Percentiles rank a stretch among this genome's conserved stretches.
Evolutionary conservation across 37 sponge, comb jelly and placozoan species (phyloP).

Genomic region (Cliona cf. orientalis): DNA sequence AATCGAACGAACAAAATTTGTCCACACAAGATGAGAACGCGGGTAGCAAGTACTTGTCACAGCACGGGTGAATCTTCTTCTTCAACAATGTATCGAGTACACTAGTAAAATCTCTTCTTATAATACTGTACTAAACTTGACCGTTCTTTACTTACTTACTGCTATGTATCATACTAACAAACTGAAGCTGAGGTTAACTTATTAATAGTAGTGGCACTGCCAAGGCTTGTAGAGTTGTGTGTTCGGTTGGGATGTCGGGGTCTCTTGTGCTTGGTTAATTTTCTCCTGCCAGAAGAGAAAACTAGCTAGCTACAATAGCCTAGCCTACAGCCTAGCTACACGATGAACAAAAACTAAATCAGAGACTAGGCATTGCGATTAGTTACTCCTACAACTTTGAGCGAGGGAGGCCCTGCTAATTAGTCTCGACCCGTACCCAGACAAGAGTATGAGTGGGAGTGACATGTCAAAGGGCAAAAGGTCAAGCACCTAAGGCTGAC

Average conservation of each 20-base stretch:
- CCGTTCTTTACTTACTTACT: too few relatives aligned
- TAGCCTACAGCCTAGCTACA: conserved; percentile 13
- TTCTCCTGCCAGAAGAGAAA: conserved; percentile 35
- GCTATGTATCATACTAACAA: too few relatives aligned
- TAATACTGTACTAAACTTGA: too few relatives aligned
- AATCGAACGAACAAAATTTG: too few relatives aligned
- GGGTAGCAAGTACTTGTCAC: too few relatives aligned
- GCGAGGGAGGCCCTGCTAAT: conserved; percentile 18
- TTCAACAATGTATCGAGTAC: too few relatives aligned
- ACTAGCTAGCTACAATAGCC: neutral
- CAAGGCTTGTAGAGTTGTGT: neutral
- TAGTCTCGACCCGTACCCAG: neutral
- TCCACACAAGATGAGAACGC: too few relatives aligned
- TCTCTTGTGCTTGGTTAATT: neutral
- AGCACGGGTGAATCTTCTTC: too few relatives aligned
- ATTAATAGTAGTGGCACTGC: neutral
- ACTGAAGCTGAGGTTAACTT: neutral
- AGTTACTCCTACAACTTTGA: conserved; percentile 30
- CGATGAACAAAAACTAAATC: neutral
- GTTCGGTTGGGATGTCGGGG: neutral
- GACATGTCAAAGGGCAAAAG: neutral
- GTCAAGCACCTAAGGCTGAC: too few relatives aligned
- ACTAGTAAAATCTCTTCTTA: too few relatives aligned
- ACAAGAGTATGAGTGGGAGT: neutral
- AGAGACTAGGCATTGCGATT: neutral